Base-by-base conservation (phyloP, 2,888 invertebrate genomes). In the Zygogramma bicolorata region DNA sequence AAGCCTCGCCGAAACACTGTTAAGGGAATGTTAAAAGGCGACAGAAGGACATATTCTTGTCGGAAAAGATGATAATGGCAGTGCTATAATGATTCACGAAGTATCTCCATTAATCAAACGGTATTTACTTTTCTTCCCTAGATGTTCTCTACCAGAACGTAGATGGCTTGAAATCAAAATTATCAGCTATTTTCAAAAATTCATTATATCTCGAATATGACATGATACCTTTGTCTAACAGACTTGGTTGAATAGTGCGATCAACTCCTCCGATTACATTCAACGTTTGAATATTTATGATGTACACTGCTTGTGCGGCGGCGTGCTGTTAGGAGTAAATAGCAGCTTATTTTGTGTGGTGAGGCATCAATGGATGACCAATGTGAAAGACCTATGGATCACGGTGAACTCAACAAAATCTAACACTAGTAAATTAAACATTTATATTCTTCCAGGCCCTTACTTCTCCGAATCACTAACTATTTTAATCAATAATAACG, bases 11-110 rank as follows among this genome's bases (percentile, higher is more conserved):
- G 31, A 61, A 29, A 18, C 18, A 18, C 13, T 61, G 29, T 20
- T 25, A 6, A 58, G 13, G 31, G 8, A 31, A 31, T 31, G 31
- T 31, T 5, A 31, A 8, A 8, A 46, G 4, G 46, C 46, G n/a
- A n/a, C 46, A 34, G 29, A 6, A 22, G 61, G 18, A 22, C n/a
- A 29, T 6, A 61, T 58, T 20, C 22, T n/a, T n/a, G n/a, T n/a
- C n/a, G n/a, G n/a, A n/a, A n/a, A n/a, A n/a, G n/a, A n/a, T 61
- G 61, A 61, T 34, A 22, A 61, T 8, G 29, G 61, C 29, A 29
- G 61, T n/a, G 61, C 61, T 61, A 61, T 61, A 6, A 7, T 29
- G 25, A 61, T 61, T 31, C 4, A 46, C 13, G 13, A 46, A 15
- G 18, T 46, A 46, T 4, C 13, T 15, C n/a, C n/a, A 46, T 46